Base-by-base conservation (phyloP, 64 coral and sea anemone genomes). In the Pocillopora verrucosa region DNA sequence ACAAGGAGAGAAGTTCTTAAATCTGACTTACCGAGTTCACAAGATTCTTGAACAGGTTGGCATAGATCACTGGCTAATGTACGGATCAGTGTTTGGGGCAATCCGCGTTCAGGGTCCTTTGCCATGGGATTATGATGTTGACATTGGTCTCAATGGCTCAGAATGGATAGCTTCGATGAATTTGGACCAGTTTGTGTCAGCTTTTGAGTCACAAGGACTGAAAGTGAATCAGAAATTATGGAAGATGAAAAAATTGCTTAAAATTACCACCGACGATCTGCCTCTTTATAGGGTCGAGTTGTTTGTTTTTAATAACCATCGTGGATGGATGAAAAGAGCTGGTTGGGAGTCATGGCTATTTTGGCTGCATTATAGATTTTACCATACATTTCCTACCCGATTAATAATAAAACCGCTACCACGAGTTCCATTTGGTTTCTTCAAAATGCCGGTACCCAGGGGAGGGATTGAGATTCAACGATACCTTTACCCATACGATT, bases 81-180 rank as follows among this genome's bases (percentile, higher is more conserved):
- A 92, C 62, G 83, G 90, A 2, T 92, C 90, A 30, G 61, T 92
- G 3, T 88, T 87, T 74, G 91, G 91, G 41, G 91, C 91, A 16
- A 15, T 79, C 11, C 61, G 91, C 0, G 62, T 15, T 11, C 20
- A 79, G 14, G 87, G 80, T 30, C 92, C 92, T 0, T 34, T 94
- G 0, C 74, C 92, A 6, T 94, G 92, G 92, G 92, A 94, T 41
- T n/a, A 85, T 41, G 92, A 94, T 58, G 92, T 90, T 2, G 92
- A 94, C 67, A 67, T 94, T 13, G 92, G 92, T 16, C 35, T 90
- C 16, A 59, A 56, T 11, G 78, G 20, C 10, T 56, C 75, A 26
- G 87, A 61, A 13, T 78, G 14, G 22, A 78, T 77, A 45, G 26
- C 76, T 0, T 62, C 58, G 5, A 60, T 83, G 60, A 75, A 10